Base-by-base conservation (phyloP, 2,797 vertebrate species). In the Botia kubotai region DNA sequence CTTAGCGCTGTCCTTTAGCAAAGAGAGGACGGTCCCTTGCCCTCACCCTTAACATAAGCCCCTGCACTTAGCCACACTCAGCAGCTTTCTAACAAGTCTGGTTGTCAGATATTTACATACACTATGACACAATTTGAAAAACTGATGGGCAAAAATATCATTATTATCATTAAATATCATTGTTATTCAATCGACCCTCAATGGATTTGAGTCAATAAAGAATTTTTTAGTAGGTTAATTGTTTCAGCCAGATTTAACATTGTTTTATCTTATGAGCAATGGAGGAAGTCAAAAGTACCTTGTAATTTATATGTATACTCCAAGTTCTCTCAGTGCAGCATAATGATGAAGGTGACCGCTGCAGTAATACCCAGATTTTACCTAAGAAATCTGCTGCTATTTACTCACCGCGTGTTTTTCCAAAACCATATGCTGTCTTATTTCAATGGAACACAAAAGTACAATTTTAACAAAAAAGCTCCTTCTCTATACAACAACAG, bases 1-100 rank as follows among this genome's bases (percentile, higher is more conserved):
- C 76, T 80, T 63, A 67, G 71, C 13, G 17, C 46, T 48, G 71
- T 81, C 80, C 82, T 82, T 67, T 82, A 52, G 53, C 71, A 60
- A 36, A 53, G 48, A 58, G 75, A 75, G 72, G 74, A 83, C 26
- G 19, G 66, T 75, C 63, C 4, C 7, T 14, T 74, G 46, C 71
- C 68, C 75, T n/a, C 17, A 73, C 62, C 7, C 67, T 65, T 29
- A 73, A 65, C 50, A 50, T 17, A 21, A 75, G 11, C 60, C 33
- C 53, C 16, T 67, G 69, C 26, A 36, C n/a, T 50, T 6, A 36
- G 14, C 12, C 17, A 63, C 57, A 48, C 48, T 36, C 17, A 77
- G 17, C 55, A 50, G 77, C 36, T 71, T 16, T 72, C 21, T 21
- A 75, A 50, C 19, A 71, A 80, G 36, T 70, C 26, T 26, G 14